Evolutionary conservation across 2,888 invertebrate species (phyloP).

Genomic region (Candidula unifasciata): DNA sequence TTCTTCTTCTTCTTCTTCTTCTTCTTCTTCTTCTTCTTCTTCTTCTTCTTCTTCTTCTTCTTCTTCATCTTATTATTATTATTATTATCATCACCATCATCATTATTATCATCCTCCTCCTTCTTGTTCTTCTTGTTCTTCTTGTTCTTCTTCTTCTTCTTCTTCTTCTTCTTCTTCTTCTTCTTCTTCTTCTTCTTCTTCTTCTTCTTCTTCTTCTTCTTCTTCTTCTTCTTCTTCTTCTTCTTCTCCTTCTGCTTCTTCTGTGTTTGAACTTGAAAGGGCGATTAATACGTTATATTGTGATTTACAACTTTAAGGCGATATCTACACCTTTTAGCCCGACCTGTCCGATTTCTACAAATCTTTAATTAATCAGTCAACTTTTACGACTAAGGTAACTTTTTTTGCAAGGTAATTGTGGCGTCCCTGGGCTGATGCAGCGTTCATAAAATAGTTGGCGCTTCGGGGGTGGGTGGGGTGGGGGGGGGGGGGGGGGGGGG

Average conservation of each 20-base stretch:
- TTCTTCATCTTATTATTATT: neutral
- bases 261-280: too few species aligned
- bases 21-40: neutral
- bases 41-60: conserved; percentile 8
- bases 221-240: neutral
- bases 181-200: neutral
- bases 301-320: too few species aligned
- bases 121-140: neutral
- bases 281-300: too few species aligned
- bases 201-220: neutral
- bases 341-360: too few species aligned
- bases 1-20: neutral
- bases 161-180: neutral
- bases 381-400: too few species aligned
- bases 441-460: too few species aligned
- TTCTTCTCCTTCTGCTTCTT: neutral
- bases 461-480: too few species aligned
- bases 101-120: neutral
- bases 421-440: too few species aligned
- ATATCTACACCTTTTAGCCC: too few species aligned
- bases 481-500: too few species aligned
- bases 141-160: conserved; percentile 5
- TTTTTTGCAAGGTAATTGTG: too few species aligned
- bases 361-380: too few species aligned
- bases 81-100: neutral